Evolutionary conservation across 2,888 invertebrate species (phyloP).

Genomic region (Lycia hirtaria): DNA sequence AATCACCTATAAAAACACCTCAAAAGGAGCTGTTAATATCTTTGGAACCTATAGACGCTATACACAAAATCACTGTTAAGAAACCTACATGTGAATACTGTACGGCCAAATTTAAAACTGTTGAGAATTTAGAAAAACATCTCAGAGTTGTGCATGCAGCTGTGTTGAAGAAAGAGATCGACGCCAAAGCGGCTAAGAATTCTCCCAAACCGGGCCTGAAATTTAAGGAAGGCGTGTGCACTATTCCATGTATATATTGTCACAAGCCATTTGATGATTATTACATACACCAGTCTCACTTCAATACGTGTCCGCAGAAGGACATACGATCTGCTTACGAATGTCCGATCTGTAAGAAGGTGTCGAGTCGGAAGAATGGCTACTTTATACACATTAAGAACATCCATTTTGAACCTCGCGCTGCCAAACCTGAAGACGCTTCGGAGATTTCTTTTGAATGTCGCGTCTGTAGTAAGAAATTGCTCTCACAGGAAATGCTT

Average conservation of each 20-base stretch:
- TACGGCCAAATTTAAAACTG: slow-evolving; percentile 65
- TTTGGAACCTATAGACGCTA: slow-evolving; percentile 68
- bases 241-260: slow-evolving; percentile 71
- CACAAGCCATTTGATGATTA: slow-evolving; percentile 63
- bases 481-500: slow-evolving; percentile 66
- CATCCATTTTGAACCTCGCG: slow-evolving; percentile 57
- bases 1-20: slow-evolving; percentile 48
- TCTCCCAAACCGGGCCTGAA: slow-evolving; percentile 27
- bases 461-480: slow-evolving; percentile 69
- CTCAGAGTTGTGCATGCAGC: slow-evolving; percentile 74
- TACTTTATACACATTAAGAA: slow-evolving; percentile 67
- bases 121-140: slow-evolving; percentile 72
- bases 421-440: slow-evolving; percentile 25
- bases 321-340: slow-evolving; percentile 50
- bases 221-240: slow-evolving; percentile 4
- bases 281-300: slow-evolving; percentile 64
- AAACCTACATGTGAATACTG: slow-evolving; percentile 68
- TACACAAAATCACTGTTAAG: slow-evolving; percentile 25
- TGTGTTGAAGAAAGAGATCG: slow-evolving; percentile 53
- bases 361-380: slow-evolving; percentile 52
- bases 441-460: slow-evolving; percentile 55
- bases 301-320: slow-evolving; percentile 59
- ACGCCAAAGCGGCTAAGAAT: slow-evolving; percentile 38
- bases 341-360: slow-evolving; percentile 68
- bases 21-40: slow-evolving; percentile 69